Percentiles rank a stretch among this genome's conserved stretches.
These are phyloP conservation scores for Aethina tumida DNA, from an alignment of 1,140 invertebrate genomes.

Conservation along the genomic window DNA sequence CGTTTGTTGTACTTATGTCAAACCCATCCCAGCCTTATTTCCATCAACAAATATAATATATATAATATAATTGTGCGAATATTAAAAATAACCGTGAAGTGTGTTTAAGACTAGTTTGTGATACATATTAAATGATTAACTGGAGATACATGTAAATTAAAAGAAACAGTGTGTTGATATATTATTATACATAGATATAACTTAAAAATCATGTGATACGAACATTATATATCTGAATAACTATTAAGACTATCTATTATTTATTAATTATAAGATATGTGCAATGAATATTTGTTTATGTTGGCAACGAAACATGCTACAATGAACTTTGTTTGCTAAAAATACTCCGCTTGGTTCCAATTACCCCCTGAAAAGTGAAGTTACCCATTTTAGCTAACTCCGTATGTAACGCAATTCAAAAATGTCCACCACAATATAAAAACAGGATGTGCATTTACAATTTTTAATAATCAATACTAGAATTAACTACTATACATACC, in stretches of 20 bases:
- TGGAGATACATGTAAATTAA: conserved; percentile 13
- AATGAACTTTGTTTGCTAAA: conserved; percentile 13
- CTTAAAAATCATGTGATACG: conserved; percentile 25
- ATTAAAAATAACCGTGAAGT: too few species aligned
- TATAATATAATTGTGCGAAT: too few species aligned
- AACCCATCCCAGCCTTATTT: conserved; percentile 2
- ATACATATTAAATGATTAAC: conserved; percentile 1
- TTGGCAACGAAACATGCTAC: conserved; percentile 25
- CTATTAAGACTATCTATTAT: conserved; percentile 20
- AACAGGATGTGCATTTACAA: neutral
- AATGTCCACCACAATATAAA: neutral
- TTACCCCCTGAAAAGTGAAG: conserved; percentile 2
- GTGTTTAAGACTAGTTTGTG: neutral
- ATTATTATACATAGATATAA: conserved; percentile 9
- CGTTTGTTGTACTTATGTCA: conserved; percentile 8
- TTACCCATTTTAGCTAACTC: neutral
- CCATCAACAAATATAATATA: neutral
- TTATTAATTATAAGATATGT: conserved; percentile 20
- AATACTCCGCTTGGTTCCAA: conserved; percentile 6
- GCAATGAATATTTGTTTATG: conserved; percentile 25
- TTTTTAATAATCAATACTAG: neutral
- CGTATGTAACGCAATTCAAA: neutral
- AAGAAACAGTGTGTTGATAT: conserved; percentile 12
- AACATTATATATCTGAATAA: conserved; percentile 25
- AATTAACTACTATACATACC: neutral